These are phyloP conservation scores for Hemicrepidius hirtus DNA, from an alignment of 2,888 invertebrate species.

Conservation along the genomic window DNA sequence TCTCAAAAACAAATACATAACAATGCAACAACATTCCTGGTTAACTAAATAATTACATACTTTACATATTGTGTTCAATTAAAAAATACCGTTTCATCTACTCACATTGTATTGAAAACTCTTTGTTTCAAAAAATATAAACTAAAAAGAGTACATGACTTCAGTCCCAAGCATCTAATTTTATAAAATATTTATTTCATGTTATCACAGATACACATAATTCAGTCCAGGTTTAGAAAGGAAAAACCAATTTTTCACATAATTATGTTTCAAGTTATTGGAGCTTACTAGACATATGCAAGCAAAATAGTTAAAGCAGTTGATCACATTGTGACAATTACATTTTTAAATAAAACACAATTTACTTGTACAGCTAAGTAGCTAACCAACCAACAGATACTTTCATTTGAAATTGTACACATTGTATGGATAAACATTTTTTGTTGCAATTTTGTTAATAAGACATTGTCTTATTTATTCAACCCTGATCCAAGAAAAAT, in stretches of 20 bases:
- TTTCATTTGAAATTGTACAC: too few species aligned
- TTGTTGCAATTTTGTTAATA: too few species aligned
- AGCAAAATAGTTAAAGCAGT: too few species aligned
- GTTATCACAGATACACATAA: slow-evolving; percentile 48
- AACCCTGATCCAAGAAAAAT: too few species aligned
- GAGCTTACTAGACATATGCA: background rate
- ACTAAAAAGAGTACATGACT: slow-evolving; percentile 25
- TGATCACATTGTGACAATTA: too few species aligned
- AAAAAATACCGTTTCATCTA: slow-evolving; percentile 1
- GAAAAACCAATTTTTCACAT: background rate
- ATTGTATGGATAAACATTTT: too few species aligned
- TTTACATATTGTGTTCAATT: too few species aligned
- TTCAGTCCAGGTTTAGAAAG: slow-evolving; percentile 37
- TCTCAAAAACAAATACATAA: slow-evolving; percentile 1
- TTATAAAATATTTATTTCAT: slow-evolving; percentile 41
- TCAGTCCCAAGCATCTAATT: slow-evolving; percentile 39
- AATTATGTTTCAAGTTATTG: background rate
- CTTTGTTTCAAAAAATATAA: slow-evolving; percentile 5
- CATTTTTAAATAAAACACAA: too few species aligned
- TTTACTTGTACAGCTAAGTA: too few species aligned
- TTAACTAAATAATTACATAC: too few species aligned
- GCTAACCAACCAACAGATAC: too few species aligned
- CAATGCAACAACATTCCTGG: background rate
- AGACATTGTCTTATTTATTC: too few species aligned
- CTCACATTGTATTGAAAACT: background rate